Conservation (phyloP, 2,113 vertebrate genomes). For the Microtus ochrogaster region DNA sequence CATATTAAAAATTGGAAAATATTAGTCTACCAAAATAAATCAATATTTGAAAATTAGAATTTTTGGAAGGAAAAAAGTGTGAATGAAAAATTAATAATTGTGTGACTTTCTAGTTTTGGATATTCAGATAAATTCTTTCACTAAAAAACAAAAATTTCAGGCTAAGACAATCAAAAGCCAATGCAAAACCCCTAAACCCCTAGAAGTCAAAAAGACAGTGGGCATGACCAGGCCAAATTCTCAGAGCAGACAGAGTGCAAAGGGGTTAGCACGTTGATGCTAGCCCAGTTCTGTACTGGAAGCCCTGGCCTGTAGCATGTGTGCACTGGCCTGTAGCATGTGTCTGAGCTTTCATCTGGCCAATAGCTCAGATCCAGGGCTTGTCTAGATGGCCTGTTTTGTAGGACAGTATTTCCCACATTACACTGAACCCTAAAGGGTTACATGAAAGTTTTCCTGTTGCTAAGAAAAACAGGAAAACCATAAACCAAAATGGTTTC, state of each 20-base stretch:
- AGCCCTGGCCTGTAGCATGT: accelerated
- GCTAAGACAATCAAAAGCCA: neutral
- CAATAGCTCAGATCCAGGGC: neutral
- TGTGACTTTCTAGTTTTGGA: conserved; percentile 31
- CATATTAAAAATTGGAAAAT: conserved; percentile 24
- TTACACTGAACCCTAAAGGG: neutral
- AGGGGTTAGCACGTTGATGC: too few relatives aligned
- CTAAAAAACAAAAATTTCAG: neutral
- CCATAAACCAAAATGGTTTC: neutral
- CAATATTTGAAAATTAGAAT: conserved; percentile 53
- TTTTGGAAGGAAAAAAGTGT: conserved; percentile 2
- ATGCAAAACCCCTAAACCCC: neutral
- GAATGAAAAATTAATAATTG: conserved; percentile 39
- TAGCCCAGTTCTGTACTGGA: neutral
- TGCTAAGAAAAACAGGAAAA: neutral
- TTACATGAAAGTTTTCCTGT: neutral
- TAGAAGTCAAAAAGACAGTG: neutral
- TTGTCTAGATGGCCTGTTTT: neutral
- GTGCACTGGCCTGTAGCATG: neutral
- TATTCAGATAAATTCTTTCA: conserved; percentile 7
- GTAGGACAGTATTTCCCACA: neutral
- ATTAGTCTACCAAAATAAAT: conserved; percentile 42
- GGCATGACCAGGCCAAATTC: neutral
- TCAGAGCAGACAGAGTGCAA: neutral
- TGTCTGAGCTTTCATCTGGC: neutral